phyloP scores from a whole-genome alignment of 2,888 invertebrate species.

The Parasteatoda lunata region DNA sequence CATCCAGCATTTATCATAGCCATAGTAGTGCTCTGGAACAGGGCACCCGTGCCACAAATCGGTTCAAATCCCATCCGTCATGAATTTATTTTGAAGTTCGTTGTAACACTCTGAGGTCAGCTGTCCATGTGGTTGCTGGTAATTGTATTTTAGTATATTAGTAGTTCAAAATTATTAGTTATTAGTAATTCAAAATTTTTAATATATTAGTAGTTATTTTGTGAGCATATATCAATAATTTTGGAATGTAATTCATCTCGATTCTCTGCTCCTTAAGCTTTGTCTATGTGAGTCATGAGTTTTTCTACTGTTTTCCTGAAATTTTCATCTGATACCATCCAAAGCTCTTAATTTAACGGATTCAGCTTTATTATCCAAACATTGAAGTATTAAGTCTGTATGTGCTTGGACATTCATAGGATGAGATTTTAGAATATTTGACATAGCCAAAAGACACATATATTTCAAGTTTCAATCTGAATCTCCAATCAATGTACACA shows the following conservation, averaged over 20 bases:
- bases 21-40: conserved; percentile 86
- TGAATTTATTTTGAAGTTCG: conserved; percentile 81
- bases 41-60: no score
- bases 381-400: conserved; percentile 97
- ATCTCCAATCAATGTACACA: conserved; percentile 98
- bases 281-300: conserved; percentile 97
- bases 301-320: conserved; percentile 99
- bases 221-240: conserved; percentile 98
- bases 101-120: conserved; percentile 97
- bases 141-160: not conserved
- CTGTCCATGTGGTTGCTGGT: conserved; percentile 88
- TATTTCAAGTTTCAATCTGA: conserved; percentile 99
- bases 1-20: conserved; percentile 95
- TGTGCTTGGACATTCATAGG: conserved; percentile 99
- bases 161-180: no score
- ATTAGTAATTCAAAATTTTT: conserved; percentile 98
- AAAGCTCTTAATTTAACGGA: conserved; percentile 95
- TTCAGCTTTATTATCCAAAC: conserved; percentile 99
- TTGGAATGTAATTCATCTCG: conserved; percentile 96
- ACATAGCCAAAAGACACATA: conserved; percentile 97
- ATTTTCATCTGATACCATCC: conserved; percentile 97
- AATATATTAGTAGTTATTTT: conserved; percentile 99
- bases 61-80: no score
- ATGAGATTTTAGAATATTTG: conserved; percentile 97
- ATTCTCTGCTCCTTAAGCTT: conserved; percentile 97